Evolutionary conservation across 2,113 vertebrate genomes (phyloP).

Genomic region (Abramis brama): DNA sequence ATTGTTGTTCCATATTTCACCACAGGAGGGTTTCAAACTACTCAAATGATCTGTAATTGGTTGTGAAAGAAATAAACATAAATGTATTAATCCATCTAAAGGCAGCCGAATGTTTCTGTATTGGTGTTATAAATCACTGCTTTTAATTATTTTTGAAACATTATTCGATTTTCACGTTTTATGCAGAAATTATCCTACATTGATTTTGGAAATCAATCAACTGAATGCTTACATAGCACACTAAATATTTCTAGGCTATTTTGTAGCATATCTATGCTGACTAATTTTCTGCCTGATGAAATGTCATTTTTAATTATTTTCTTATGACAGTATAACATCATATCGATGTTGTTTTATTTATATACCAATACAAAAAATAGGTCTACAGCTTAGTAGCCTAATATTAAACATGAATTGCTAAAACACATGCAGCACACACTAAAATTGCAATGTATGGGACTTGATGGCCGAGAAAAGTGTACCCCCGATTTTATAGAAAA

Average conservation of each 20-base stretch:
- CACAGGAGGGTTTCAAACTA: constrained; percentile 67
- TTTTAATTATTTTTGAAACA: not conserved
- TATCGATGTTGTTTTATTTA: not conserved
- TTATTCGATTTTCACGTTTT: not conserved
- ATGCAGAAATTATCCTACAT: not conserved
- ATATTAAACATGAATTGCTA: too few species aligned
- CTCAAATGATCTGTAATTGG: not conserved
- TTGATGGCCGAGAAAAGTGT: not conserved
- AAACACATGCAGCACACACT: too few species aligned
- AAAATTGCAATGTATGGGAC: not conserved
- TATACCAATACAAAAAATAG: not conserved
- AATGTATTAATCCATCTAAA: not conserved
- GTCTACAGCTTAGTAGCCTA: too few species aligned
- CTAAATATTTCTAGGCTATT: not conserved
- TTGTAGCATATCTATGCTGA: not conserved
- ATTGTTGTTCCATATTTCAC: constrained; percentile 32
- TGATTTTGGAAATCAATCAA: not conserved
- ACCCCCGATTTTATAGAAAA: not conserved
- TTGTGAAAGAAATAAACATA: not conserved
- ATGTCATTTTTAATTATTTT: constrained; percentile 42
- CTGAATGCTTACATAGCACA: not conserved
- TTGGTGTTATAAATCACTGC: too few species aligned
- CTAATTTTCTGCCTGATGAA: constrained; percentile 43
- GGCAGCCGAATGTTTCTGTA: not conserved
- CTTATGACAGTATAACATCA: too few species aligned